Evolutionary conservation across 2,888 invertebrate genomes (phyloP).

Genomic region (Tupiocoris notatus): DNA sequence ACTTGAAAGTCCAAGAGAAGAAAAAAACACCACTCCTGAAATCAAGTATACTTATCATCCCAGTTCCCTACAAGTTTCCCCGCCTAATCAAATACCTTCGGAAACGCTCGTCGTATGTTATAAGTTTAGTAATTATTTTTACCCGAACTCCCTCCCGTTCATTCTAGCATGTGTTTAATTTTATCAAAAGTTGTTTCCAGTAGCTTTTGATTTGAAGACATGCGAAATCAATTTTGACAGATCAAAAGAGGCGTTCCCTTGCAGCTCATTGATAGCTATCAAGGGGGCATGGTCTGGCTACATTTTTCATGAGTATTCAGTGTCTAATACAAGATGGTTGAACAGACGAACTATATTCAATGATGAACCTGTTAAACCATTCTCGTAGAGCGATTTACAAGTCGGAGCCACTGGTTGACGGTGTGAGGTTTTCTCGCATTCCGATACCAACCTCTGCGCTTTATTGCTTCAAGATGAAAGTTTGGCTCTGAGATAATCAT

Average conservation of each 20-base stretch:
- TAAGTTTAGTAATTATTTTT: too few relatives aligned
- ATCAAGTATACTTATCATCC: too few relatives aligned
- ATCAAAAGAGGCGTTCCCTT: neutral
- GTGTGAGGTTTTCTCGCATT: conserved; percentile 21
- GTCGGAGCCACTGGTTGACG: conserved; percentile 28
- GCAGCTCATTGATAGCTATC: neutral
- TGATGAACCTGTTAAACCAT: conserved; percentile 41
- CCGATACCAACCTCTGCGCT: conserved; percentile 30
- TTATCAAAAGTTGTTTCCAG: too few relatives aligned
- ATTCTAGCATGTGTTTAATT: too few relatives aligned
- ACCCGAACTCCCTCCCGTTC: too few relatives aligned
- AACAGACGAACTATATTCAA: neutral
- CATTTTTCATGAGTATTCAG: too few relatives aligned
- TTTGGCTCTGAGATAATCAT: conserved; percentile 42
- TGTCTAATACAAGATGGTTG: too few relatives aligned
- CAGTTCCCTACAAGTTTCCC: too few relatives aligned
- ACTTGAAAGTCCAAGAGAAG: too few relatives aligned
- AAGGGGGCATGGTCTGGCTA: neutral
- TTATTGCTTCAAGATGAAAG: conserved; percentile 14
- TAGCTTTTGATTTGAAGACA: neutral
- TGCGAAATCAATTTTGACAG: neutral
- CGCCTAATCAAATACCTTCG: too few relatives aligned
- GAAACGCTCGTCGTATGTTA: too few relatives aligned
- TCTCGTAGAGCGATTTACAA: conserved; percentile 18
- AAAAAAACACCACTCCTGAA: too few relatives aligned